These are phyloP conservation scores for Manis pentadactyla DNA, from an alignment of 2,797 vertebrate species.

Conservation along the genomic window DNA sequence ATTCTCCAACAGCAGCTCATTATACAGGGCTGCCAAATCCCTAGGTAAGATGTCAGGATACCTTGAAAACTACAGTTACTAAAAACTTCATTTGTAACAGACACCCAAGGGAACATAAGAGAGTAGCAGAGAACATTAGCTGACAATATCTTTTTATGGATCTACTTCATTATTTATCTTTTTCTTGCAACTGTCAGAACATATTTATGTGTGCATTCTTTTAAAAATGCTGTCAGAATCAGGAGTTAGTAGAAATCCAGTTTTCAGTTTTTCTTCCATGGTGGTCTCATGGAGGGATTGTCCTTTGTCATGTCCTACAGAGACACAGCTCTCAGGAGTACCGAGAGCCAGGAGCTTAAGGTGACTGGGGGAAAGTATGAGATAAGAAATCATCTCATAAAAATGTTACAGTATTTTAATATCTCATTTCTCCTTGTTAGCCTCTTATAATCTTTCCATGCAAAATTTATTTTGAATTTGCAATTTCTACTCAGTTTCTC, in stretches of 20 bases:
- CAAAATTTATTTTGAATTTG: not conserved
- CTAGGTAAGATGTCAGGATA: slow-evolving; percentile 73
- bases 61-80: slow-evolving; percentile 54
- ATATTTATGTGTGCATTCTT: slow-evolving; percentile 27
- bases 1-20: slow-evolving; percentile 30
- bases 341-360: not conserved
- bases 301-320: not conserved
- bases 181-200: slow-evolving; percentile 53
- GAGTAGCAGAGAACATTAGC: not conserved
- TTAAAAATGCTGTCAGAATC: slow-evolving; percentile 17
- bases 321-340: not conserved
- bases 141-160: slow-evolving; percentile 2
- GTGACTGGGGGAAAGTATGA: not conserved
- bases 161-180: slow-evolving; percentile 60
- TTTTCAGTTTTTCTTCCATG: slow-evolving; percentile 2
- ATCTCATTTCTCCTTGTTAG: not conserved
- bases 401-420: not conserved
- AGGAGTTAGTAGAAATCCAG: slow-evolving; percentile 18
- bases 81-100: slow-evolving; percentile 60
- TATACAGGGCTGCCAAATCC: not conserved
- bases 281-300: not conserved
- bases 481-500: slow-evolving; percentile 15
- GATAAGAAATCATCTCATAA: not conserved
- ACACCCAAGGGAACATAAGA: slow-evolving; percentile 48
- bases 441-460: not conserved